Percentiles rank a stretch among this genome's conserved stretches.
Evolutionary conservation across 2,888 invertebrate species (phyloP).

Genomic region (Drosophila hamatofila): DNA sequence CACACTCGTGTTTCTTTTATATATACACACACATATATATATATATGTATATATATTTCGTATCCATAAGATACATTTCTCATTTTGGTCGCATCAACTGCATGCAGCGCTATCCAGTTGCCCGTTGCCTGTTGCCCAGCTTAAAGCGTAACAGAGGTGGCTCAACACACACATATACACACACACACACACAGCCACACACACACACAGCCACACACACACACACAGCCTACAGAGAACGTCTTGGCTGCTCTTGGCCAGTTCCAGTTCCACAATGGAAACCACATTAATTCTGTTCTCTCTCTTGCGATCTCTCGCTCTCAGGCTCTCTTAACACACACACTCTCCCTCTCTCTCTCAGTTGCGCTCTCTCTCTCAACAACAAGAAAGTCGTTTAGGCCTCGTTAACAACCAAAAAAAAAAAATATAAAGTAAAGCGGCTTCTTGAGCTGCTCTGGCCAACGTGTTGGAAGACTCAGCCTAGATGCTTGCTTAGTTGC

Average conservation of each 20-base stretch:
- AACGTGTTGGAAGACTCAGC: slow-evolving; percentile 42
- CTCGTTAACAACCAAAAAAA: slow-evolving; percentile 74
- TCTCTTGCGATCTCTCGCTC: slow-evolving; percentile 5
- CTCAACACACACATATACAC: slow-evolving; percentile 40
- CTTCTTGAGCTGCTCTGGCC: slow-evolving; percentile 66
- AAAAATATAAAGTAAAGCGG: slow-evolving; percentile 42
- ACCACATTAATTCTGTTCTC: slow-evolving; percentile 26
- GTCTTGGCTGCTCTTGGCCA: slow-evolving; percentile 34
- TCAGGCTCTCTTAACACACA: not conserved
- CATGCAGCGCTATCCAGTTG: slow-evolving; percentile 42
- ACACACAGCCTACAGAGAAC: slow-evolving; percentile 16
- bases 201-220: slow-evolving; percentile 26
- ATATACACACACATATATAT: too few species aligned
- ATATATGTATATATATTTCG: slow-evolving; percentile 36
- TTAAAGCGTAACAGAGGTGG: slow-evolving; percentile 76
- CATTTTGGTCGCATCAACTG: slow-evolving; percentile 73
- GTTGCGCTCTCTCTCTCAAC: slow-evolving; percentile 8
- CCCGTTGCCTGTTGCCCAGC: slow-evolving; percentile 53
- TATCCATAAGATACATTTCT: slow-evolving; percentile 73
- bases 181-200: slow-evolving; percentile 27
- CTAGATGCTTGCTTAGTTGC: slow-evolving; percentile 39
- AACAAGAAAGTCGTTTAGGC: slow-evolving; percentile 70
- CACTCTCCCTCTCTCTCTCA: slow-evolving; percentile 16
- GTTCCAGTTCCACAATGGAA: slow-evolving; percentile 73
- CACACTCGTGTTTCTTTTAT: slow-evolving; percentile 44